These are phyloP conservation scores for Bursaphelenchus okinawaensis DNA, from an alignment of 2,888 invertebrate species.

Conservation along the genomic window DNA sequence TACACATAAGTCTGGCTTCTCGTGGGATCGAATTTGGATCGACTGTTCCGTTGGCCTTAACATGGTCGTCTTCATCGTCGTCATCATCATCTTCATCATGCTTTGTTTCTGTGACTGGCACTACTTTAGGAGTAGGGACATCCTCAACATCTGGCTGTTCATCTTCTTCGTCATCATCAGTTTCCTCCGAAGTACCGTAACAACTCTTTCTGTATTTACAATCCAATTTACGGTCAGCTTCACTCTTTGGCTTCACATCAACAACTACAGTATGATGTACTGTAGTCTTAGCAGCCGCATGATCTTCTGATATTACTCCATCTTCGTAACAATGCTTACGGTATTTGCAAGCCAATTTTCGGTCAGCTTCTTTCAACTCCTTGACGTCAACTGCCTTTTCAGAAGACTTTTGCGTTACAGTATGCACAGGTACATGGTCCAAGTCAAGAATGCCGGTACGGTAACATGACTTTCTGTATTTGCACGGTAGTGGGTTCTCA, in stretches of 20 bases:
- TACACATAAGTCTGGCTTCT: slow-evolving; percentile 16
- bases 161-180: neutral
- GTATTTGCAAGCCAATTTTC: slow-evolving; percentile 49
- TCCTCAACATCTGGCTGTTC: neutral
- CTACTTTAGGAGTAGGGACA: neutral
- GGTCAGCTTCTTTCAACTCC: slow-evolving; percentile 13
- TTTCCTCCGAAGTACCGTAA: slow-evolving; percentile 17
- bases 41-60: neutral
- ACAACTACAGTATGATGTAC: slow-evolving; percentile 2
- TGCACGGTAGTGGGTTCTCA: slow-evolving; percentile 6
- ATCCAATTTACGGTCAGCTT: neutral
- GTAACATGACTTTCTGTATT: slow-evolving; percentile 16
- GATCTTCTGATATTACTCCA: slow-evolving; percentile 25
- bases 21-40: neutral
- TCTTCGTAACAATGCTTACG: slow-evolving; percentile 42
- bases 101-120: neutral
- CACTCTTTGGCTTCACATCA: slow-evolving; percentile 10
- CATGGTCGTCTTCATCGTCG: neutral
- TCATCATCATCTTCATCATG: neutral
- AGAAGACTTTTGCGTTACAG: neutral
- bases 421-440: neutral
- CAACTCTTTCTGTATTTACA: slow-evolving; percentile 33
- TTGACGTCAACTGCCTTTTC: slow-evolving; percentile 3
- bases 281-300: neutral
- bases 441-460: slow-evolving; percentile 14